Conservation (phyloP, 1,140 invertebrate genomes). For the Octopus bimaculoides region DNA sequence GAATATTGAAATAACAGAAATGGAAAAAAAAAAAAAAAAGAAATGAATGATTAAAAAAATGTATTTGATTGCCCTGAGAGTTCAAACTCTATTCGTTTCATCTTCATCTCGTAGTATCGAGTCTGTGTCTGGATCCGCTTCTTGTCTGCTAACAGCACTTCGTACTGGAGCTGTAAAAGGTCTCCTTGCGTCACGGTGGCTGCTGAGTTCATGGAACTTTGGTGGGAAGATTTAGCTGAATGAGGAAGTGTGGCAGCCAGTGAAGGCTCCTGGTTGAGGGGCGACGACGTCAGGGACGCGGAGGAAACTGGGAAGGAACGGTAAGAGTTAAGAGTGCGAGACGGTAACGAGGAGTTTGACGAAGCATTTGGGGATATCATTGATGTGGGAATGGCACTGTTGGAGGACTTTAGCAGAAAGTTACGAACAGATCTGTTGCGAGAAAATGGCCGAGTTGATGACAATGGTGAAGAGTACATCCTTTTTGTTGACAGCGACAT, state of each 20-base stretch:
- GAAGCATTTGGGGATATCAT: too few relatives aligned
- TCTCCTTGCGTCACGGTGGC: background rate
- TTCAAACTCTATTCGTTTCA: background rate
- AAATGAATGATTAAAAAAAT: background rate
- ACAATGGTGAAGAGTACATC: too few relatives aligned
- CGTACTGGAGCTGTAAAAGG: conserved; percentile 1
- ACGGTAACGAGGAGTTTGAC: too few relatives aligned
- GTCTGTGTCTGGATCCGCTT: background rate
- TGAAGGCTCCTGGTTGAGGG: background rate
- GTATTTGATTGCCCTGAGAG: background rate
- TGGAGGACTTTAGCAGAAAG: too few relatives aligned
- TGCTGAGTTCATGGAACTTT: background rate
- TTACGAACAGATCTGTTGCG: too few relatives aligned
- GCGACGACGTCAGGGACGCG: background rate
- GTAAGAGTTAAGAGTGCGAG: too few relatives aligned
- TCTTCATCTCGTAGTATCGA: background rate
- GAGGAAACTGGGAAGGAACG: too few relatives aligned
- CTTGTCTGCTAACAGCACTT: background rate
- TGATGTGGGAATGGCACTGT: too few relatives aligned
- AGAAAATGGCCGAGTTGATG: too few relatives aligned
- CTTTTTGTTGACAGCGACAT: background rate
- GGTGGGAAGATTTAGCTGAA: background rate
- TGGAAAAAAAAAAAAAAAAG: too few relatives aligned
- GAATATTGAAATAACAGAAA: too few relatives aligned
- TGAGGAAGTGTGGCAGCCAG: background rate